Conservation (phyloP, 2,797 vertebrate species). For the Myotis daubentonii region DNA sequence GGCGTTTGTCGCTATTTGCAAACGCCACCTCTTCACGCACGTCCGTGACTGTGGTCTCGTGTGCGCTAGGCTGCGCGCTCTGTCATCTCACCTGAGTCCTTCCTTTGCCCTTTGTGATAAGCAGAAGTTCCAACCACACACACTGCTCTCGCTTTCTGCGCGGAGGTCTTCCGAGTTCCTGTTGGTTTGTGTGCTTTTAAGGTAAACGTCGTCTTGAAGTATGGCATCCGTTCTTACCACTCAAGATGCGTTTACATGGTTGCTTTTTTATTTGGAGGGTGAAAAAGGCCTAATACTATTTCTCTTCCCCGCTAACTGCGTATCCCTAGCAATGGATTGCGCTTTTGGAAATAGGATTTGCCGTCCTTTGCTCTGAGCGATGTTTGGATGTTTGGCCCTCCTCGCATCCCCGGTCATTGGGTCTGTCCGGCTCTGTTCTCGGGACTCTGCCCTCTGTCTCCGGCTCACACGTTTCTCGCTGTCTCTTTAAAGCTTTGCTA, state of each 20-base stretch:
- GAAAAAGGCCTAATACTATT: background rate
- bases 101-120: background rate
- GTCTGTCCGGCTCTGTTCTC: background rate
- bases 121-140: background rate
- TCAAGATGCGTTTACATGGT: background rate
- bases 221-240: rapidly evolving
- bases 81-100: background rate
- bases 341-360: background rate
- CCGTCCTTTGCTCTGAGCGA: background rate
- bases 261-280: background rate
- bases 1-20: background rate
- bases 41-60: background rate
- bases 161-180: background rate
- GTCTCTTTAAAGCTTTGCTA: background rate
- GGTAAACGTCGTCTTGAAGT: rapidly evolving
- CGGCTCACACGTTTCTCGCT: background rate
- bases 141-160: background rate
- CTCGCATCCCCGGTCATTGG: rapidly evolving
- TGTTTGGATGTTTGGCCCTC: rapidly evolving
- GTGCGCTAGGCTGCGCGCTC: background rate
- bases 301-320: background rate
- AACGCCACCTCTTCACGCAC: background rate
- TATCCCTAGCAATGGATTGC: rapidly evolving
- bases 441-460: background rate
- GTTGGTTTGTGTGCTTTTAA: background rate